phyloP scores from a whole-genome alignment of 2,888 invertebrate genomes.

The Melipona beecheii region DNA sequence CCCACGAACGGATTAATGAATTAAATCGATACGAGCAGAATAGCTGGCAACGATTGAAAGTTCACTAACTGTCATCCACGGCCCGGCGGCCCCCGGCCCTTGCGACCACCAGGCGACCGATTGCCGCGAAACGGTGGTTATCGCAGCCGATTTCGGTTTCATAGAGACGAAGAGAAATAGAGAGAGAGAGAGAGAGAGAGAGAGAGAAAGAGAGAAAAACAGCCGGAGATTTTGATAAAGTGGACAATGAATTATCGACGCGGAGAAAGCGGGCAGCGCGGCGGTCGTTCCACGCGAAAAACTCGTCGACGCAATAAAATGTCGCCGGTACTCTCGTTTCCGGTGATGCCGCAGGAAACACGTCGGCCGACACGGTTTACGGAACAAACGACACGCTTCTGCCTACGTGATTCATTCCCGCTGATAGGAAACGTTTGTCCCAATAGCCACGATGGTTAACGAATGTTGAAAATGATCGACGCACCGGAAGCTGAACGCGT shows the following conservation, averaged over 20 bases:
- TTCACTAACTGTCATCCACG: constrained; percentile 9
- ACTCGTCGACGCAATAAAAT: constrained; percentile 55
- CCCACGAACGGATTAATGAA: constrained; percentile 58
- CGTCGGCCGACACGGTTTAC: constrained; percentile 30
- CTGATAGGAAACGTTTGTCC: constrained; percentile 49
- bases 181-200: too few relatives aligned
- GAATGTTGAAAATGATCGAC: constrained; percentile 46
- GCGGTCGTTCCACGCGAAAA: constrained; percentile 24
- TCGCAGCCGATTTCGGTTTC: constrained; percentile 37
- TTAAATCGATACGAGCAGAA: constrained; percentile 43
- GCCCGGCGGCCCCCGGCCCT: too few relatives aligned
- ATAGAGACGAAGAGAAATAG: neutral
- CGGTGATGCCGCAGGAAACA: constrained; percentile 40
- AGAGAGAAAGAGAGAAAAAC: neutral
- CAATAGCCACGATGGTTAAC: constrained; percentile 37
- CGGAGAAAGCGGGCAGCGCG: constrained; percentile 17
- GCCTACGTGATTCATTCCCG: constrained; percentile 41
- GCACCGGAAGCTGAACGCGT: constrained; percentile 10
- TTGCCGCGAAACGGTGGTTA: constrained; percentile 35
- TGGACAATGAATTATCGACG: constrained; percentile 43
- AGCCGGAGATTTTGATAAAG: constrained; percentile 53
- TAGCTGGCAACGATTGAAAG: constrained; percentile 42
- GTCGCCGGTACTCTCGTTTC: constrained; percentile 47
- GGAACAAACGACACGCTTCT: constrained; percentile 37
- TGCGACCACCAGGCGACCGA: constrained; percentile 11